Evolutionary conservation across 1,140 invertebrate genomes (phyloP).

Genomic region (Mercenaria mercenaria): DNA sequence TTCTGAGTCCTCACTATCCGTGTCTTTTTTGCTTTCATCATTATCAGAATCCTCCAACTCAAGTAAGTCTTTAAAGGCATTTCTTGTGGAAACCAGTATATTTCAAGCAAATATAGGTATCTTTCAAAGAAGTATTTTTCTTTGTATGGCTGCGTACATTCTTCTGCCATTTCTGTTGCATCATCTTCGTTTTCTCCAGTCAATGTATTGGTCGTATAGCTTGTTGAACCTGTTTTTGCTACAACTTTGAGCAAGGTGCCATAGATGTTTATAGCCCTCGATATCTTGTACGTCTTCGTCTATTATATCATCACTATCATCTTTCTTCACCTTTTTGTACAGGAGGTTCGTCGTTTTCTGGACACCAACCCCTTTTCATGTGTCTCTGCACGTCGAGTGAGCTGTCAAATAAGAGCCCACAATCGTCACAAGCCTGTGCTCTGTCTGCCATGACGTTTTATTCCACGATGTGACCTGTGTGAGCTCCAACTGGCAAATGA

Average conservation of each 20-base stretch:
- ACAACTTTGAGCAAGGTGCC: conserved; percentile 11
- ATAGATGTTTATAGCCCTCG: not conserved
- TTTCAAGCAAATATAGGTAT: conserved; percentile 28
- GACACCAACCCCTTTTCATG: not conserved
- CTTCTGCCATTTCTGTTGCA: not conserved
- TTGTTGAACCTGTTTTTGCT: conserved; percentile 28
- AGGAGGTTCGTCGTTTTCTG: not conserved
- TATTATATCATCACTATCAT: not conserved
- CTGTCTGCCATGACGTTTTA: not conserved
- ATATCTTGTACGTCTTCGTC: not conserved
- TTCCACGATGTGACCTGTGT: not conserved
- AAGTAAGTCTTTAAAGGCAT: conserved; percentile 34
- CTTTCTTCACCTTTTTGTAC: not conserved
- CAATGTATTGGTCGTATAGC: conserved; percentile 31
- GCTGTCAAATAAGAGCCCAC: not conserved
- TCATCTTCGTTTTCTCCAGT: conserved; percentile 36
- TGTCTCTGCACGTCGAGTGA: not conserved
- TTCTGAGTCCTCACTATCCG: not conserved
- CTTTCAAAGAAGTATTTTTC: conserved; percentile 33
- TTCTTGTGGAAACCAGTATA: conserved; percentile 31
- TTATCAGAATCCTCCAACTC: not conserved
- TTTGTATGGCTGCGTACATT: conserved; percentile 25
- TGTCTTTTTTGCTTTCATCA: not conserved
- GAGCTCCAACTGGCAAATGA: not conserved
- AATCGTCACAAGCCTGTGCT: not conserved